Evolutionary conservation across 2,888 invertebrate species (phyloP).

Genomic region (Acanthosepion lycidas): DNA sequence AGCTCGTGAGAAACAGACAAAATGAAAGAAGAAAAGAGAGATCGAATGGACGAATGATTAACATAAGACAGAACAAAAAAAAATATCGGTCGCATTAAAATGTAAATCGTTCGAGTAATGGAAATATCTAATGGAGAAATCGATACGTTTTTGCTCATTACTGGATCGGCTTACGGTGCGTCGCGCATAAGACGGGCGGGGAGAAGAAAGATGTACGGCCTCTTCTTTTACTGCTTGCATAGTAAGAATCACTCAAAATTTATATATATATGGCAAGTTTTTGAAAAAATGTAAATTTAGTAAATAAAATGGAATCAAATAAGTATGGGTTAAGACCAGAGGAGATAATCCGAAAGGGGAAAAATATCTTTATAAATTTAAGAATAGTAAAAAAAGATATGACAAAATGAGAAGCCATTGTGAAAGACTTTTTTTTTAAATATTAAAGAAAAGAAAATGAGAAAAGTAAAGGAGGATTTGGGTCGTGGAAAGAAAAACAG

Average conservation of each 20-base stretch:
- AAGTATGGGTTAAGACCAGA: too few relatives aligned
- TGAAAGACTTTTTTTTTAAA: too few relatives aligned
- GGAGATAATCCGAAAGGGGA: too few relatives aligned
- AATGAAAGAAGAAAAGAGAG: background rate
- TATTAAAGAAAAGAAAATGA: too few relatives aligned
- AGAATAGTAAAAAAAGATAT: background rate
- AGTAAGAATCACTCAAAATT: slow-evolving; percentile 14
- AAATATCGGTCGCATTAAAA: slow-evolving; percentile 20
- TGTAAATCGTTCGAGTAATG: slow-evolving; percentile 22
- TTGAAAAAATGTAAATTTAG: too few relatives aligned
- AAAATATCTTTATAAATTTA: too few relatives aligned
- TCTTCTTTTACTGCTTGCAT: background rate
- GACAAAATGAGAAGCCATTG: too few relatives aligned
- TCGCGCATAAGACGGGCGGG: background rate
- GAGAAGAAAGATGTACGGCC: background rate
- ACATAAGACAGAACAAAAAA: background rate
- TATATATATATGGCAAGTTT: background rate
- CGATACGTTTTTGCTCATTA: slow-evolving; percentile 21
- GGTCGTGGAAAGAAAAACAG: too few relatives aligned
- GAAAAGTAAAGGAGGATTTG: too few relatives aligned
- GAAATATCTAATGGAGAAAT: slow-evolving; percentile 33
- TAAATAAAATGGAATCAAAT: too few relatives aligned
- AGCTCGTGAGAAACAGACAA: background rate
- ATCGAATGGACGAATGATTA: background rate
- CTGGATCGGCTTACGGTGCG: background rate